Base-by-base conservation (phyloP, 2,888 invertebrate species). In the Tetramorium bicarinatum region DNA sequence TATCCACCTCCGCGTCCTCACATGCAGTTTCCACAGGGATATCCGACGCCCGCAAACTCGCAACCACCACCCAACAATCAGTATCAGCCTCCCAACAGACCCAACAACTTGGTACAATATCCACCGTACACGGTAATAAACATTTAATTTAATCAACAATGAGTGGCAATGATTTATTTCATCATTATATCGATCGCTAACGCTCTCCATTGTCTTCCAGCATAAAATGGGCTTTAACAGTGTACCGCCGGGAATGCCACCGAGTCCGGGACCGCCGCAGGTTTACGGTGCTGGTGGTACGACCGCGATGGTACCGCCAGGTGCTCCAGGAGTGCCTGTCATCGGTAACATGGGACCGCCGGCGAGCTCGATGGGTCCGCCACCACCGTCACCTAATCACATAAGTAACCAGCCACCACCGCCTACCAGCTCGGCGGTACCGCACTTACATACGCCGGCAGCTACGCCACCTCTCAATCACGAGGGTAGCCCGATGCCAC, bases 201-300 rank as follows among this genome's bases (percentile, higher is more conserved):
- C 15, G 21, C 64, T 62, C 54, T 82, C 95, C 38, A 38, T 76
- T 62, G 8, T 52, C 13, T 69, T 96, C 85, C 96, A 97, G 95
- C 97, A 97, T 95, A 97, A 97, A 95, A 96, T 97, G 95, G 96
- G 96, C 85, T 96, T 96, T 92, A 96, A 95, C 54, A 95, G 94
- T 88, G 95, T 95, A 87, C 95, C 95, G 44, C 95, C 95, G 74
- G 96, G 95, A 90, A 96, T 96, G 95, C 96, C 96, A 79, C 96
- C 96, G 83, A 96, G 96, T 94, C 96, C 96, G 84, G 96, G 96
- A 88, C 96, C 96, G 64, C 96, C 96, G 61, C 96, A 96, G 92
- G 95, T 95, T 86, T 96, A 94, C 71, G 95, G 94, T 95, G 90
- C 95, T 95, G 92, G 94, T 95, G 95, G 95, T 91, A 95, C 95